Evolutionary conservation across 2,797 vertebrate genomes (phyloP).

Genomic region (Enteromius fasciolatus): DNA sequence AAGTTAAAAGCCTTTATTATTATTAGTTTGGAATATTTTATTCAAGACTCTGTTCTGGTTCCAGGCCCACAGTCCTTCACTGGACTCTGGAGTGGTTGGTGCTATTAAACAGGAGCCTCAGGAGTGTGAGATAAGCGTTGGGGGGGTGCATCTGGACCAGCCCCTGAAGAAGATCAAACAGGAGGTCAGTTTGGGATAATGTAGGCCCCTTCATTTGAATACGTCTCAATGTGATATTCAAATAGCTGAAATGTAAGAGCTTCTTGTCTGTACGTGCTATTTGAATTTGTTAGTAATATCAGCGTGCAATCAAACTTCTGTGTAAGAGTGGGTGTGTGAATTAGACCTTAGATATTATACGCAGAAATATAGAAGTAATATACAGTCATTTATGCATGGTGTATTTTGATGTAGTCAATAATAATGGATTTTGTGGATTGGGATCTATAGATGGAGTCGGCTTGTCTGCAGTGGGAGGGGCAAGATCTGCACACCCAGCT

Average conservation of each 20-base stretch:
- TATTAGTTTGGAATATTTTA: slow-evolving; percentile 3
- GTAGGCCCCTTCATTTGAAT: slow-evolving; percentile 32
- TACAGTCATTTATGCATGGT: background rate
- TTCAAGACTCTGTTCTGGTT: slow-evolving; percentile 11
- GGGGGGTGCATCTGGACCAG: slow-evolving; percentile 80
- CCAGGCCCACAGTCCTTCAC: slow-evolving; percentile 84
- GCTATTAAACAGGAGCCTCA: slow-evolving; percentile 96
- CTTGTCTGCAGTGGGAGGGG: slow-evolving; percentile 92
- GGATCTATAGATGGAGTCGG: slow-evolving; percentile 85
- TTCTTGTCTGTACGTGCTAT: slow-evolving; percentile 20
- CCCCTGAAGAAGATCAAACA: slow-evolving; percentile 98
- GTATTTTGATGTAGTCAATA: slow-evolving; percentile 21
- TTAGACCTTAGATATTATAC: background rate
- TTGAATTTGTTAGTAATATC: slow-evolving; percentile 49
- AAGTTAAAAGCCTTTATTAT: background rate
- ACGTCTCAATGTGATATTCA: slow-evolving; percentile 43
- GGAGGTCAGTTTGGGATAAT: slow-evolving; percentile 80
- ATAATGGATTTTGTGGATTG: slow-evolving; percentile 43
- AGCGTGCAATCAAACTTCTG: slow-evolving; percentile 14
- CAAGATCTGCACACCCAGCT: slow-evolving; percentile 89
- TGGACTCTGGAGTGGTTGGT: slow-evolving; percentile 85
- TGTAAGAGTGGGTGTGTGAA: background rate
- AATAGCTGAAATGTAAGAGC: slow-evolving; percentile 30
- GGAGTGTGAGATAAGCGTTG: slow-evolving; percentile 85
- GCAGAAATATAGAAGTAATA: background rate